Evolutionary conservation across 2,888 invertebrate species (phyloP).

Genomic region (Griposia aprilina): DNA sequence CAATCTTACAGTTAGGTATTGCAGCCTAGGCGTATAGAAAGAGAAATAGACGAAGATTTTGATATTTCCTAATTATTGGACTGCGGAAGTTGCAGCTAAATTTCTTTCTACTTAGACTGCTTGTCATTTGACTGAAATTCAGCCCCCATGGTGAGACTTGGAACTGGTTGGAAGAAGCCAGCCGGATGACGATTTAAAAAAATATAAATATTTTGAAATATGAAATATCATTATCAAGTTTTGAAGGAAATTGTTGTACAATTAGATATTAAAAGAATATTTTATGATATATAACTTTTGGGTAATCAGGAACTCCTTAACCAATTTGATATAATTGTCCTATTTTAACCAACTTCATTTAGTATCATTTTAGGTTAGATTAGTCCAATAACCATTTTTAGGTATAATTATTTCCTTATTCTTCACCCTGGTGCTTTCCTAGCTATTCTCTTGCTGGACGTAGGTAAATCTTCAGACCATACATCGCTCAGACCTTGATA

Average conservation of each 20-base stretch:
- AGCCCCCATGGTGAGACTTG: no score
- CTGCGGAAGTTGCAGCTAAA: neutral
- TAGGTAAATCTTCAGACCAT: neutral
- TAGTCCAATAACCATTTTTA: neutral
- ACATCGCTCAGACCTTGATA: neutral
- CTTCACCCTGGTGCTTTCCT: neutral
- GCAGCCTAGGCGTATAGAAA: no score
- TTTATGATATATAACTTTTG: neutral
- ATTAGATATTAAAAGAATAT: neutral
- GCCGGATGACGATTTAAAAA: constrained; percentile 37
- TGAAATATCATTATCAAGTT: neutral
- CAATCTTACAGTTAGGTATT: neutral
- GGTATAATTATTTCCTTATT: neutral
- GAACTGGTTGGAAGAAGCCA: neutral
- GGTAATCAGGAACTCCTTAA: constrained; percentile 17
- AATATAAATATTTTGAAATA: neutral
- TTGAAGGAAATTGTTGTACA: neutral
- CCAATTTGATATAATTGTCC: neutral
- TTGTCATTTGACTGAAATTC: neutral
- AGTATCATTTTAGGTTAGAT: no score
- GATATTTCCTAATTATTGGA: neutral
- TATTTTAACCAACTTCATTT: neutral
- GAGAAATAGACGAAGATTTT: neutral
- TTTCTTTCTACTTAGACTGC: neutral
- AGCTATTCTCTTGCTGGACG: neutral